Percentiles rank a stretch among this genome's conserved stretches.
These are phyloP conservation scores for Pelecanus crispus DNA, from an alignment of 2,113 vertebrate species.

Conservation along the genomic window DNA sequence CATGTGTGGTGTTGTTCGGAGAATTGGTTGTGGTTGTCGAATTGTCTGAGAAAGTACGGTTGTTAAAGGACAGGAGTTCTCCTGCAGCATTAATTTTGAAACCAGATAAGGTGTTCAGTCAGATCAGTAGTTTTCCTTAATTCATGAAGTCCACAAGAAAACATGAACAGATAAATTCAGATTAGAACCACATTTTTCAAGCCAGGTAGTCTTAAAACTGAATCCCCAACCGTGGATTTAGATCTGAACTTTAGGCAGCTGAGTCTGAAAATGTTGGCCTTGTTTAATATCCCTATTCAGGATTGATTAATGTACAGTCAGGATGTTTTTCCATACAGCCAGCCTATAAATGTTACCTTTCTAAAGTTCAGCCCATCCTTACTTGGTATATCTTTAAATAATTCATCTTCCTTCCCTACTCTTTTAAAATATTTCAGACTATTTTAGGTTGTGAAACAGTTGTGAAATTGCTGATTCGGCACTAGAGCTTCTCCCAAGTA, in stretches of 20 bases:
- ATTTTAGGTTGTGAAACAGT: background rate
- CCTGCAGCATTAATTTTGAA: background rate
- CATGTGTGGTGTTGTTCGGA: background rate
- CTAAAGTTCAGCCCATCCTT: conserved; percentile 30
- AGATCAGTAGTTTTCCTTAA: background rate
- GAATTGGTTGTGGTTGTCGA: background rate
- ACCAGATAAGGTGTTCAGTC: background rate
- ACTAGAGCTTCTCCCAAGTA: background rate
- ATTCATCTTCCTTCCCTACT: background rate
- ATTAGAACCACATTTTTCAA: background rate
- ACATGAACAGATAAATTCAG: background rate
- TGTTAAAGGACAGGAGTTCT: background rate
- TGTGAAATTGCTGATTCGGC: background rate
- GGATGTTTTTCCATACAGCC: conserved; percentile 38
- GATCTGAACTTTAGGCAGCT: background rate
- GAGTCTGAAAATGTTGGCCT: background rate
- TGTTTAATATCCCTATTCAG: conserved; percentile 5
- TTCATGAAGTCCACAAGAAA: background rate
- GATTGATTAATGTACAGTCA: conserved; percentile 42
- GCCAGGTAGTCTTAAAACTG: background rate
- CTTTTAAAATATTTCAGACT: background rate
- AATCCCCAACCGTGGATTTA: background rate
- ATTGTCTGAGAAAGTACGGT: background rate
- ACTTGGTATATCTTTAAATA: background rate
- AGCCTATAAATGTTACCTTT: conserved; percentile 15